Evolutionary conservation across 2,113 vertebrate genomes (phyloP), one percentile per base, ranked within the genome.

Genomic region (Sceloporus tristichus): DNA sequence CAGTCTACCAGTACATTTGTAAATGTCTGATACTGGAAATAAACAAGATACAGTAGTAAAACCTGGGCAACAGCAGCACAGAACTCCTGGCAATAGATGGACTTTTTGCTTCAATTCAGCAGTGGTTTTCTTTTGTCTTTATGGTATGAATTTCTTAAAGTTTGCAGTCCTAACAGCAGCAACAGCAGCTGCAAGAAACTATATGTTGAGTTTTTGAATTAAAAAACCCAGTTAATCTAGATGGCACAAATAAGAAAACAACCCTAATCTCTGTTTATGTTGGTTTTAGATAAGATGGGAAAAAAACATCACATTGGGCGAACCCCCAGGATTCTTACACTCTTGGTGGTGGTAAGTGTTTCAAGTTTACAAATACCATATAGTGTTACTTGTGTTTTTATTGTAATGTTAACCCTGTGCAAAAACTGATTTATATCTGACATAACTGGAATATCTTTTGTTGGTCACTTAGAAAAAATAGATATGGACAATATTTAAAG

Each of bases 251-350:
- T 54, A 11, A 40, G 82, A 38, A 88, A 40, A 74, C 18, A 4
- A 27, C 56, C 68, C 23, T 82, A 71, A 86, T 34, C 18, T n/a
- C 29, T 56, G 8, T 59, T 95, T 94, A 92, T 91, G 82, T 96
- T 95, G 40, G 6, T 95, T 97, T 93, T 95, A 99, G 99, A 99
- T 99, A 98, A 98, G 98, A 99, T 99, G 99, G 99, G 99, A 99
- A 97, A 99, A 99, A 98, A 99, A 99, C 96, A 99, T 99, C 96
- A 99, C 98, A 75, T 96, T 99, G 97, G 99, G 99, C 91, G 99
- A 99, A 92, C 99, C 99, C 92, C 99, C 99, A 68, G 99, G 99
- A 98, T 99, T 99, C 96, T 97, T 99, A 92, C 98, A 99, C 94
- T 99, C 98, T 87, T 99, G 98, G 99, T 99, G 99, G 99, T 99